Evolutionary conservation across 2,797 vertebrate genomes (phyloP).

Genomic region (Pseudocheirus occidentalis): DNA sequence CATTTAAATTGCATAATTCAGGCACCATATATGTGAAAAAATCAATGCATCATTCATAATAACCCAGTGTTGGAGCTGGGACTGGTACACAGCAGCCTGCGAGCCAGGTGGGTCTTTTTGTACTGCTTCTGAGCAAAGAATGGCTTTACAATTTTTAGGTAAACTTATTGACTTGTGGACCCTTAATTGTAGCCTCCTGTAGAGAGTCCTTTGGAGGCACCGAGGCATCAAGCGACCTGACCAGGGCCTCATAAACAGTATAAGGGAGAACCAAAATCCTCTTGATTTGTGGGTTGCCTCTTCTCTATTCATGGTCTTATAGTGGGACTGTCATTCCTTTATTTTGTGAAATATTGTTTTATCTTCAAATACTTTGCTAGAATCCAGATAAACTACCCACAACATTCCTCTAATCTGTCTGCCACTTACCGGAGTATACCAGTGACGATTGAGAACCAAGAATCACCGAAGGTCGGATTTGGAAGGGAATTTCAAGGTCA

Average conservation of each 20-base stretch:
- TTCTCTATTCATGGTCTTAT: background rate
- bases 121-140: background rate
- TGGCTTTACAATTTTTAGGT: background rate
- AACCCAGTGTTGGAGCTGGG: background rate
- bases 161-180: background rate
- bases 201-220: background rate
- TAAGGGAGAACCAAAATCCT: background rate
- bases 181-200: background rate
- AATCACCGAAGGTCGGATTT: background rate
- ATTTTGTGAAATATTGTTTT: background rate
- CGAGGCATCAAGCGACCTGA: background rate
- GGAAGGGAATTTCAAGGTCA: background rate
- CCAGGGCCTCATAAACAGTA: background rate
- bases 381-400: background rate
- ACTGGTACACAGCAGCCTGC: background rate
- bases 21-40: too few relatives aligned
- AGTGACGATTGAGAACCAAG: background rate
- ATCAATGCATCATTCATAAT: too few relatives aligned
- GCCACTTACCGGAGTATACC: background rate
- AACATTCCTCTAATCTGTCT: background rate
- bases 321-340: background rate
- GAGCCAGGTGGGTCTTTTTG: background rate
- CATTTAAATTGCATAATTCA: background rate
- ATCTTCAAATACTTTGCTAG: background rate
- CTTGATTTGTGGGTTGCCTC: background rate